Percentiles rank a stretch among this genome's conserved stretches.
phyloP scores from a whole-genome alignment of 2,888 invertebrate species.

The Phyto melanocephala region DNA sequence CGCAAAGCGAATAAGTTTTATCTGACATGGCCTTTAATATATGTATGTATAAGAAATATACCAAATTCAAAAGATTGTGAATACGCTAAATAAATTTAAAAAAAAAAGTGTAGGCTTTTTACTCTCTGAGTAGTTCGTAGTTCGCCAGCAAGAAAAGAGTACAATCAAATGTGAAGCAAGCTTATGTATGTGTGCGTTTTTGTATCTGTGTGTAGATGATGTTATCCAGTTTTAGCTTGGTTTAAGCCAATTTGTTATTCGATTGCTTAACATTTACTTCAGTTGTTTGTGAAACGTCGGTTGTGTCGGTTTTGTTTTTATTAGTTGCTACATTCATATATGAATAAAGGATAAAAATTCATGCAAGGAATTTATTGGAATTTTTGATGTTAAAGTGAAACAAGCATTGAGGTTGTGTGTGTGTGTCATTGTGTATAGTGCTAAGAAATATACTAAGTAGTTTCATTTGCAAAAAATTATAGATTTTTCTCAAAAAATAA shows the following conservation, averaged over 20 bases:
- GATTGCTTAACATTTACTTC: slow-evolving; percentile 53
- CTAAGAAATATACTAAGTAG: slow-evolving; percentile 47
- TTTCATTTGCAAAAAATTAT: slow-evolving; percentile 37
- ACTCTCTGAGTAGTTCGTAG: too few species aligned
- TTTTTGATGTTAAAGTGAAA: slow-evolving; percentile 39
- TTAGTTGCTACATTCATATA: slow-evolving; percentile 26
- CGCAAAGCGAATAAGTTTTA: too few species aligned
- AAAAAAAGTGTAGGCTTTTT: too few species aligned
- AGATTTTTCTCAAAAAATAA: slow-evolving; percentile 48
- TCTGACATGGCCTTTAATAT: too few species aligned
- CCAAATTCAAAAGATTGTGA: too few species aligned
- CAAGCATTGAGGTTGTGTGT: slow-evolving; percentile 54
- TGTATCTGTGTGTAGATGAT: neutral
- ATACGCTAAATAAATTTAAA: too few species aligned
- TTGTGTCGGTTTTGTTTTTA: slow-evolving; percentile 63
- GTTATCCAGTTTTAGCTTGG: slow-evolving; percentile 38
- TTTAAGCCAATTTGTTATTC: slow-evolving; percentile 58
- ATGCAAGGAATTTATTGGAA: slow-evolving; percentile 47
- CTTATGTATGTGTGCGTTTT: neutral
- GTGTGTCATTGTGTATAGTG: slow-evolving; percentile 29
- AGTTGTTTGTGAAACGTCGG: slow-evolving; percentile 68
- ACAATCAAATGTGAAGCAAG: too few species aligned
- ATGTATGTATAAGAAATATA: too few species aligned
- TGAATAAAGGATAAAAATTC: slow-evolving; percentile 26
- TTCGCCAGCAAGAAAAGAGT: too few species aligned